phyloP scores from a whole-genome alignment of 2,888 invertebrate genomes.

The Acrobasis consociella region DNA sequence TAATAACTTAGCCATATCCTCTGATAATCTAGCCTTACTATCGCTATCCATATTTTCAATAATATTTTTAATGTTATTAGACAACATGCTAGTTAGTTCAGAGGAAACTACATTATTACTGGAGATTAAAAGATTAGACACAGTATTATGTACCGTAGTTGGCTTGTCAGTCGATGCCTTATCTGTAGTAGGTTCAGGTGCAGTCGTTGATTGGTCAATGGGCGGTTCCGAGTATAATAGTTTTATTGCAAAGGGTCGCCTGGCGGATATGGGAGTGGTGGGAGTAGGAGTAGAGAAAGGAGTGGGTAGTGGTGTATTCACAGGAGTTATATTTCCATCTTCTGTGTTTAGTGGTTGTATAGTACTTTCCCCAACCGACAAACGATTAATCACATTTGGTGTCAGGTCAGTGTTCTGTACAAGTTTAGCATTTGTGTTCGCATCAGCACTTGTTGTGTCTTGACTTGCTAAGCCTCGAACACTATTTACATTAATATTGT shows the following conservation, averaged over 20 bases:
- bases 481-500: slow-evolving; percentile 76
- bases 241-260: slow-evolving; percentile 78
- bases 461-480: slow-evolving; percentile 60
- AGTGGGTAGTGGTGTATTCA: slow-evolving; percentile 52
- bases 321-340: slow-evolving; percentile 54
- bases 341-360: slow-evolving; percentile 65
- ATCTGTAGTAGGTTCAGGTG: slow-evolving; percentile 61
- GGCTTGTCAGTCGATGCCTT: slow-evolving; percentile 71
- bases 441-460: slow-evolving; percentile 57
- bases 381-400: slow-evolving; percentile 77
- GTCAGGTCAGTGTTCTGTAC: slow-evolving; percentile 75
- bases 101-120: slow-evolving; percentile 76
- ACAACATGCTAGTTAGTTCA: slow-evolving; percentile 81
- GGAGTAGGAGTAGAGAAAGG: slow-evolving; percentile 52
- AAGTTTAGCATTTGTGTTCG: slow-evolving; percentile 74
- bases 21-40: slow-evolving; percentile 73
- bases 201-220: slow-evolving; percentile 69
- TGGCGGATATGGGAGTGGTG: slow-evolving; percentile 69
- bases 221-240: slow-evolving; percentile 73
- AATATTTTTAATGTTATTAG: slow-evolving; percentile 74
- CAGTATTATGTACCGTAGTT: slow-evolving; percentile 77
- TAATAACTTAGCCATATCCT: slow-evolving; percentile 78
- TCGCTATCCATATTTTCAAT: slow-evolving; percentile 72
- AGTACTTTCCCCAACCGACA: slow-evolving; percentile 68
- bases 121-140: slow-evolving; percentile 75